Evolutionary conservation across 2,113 vertebrate genomes (phyloP).

Genomic region (Damaliscus lunatus): DNA sequence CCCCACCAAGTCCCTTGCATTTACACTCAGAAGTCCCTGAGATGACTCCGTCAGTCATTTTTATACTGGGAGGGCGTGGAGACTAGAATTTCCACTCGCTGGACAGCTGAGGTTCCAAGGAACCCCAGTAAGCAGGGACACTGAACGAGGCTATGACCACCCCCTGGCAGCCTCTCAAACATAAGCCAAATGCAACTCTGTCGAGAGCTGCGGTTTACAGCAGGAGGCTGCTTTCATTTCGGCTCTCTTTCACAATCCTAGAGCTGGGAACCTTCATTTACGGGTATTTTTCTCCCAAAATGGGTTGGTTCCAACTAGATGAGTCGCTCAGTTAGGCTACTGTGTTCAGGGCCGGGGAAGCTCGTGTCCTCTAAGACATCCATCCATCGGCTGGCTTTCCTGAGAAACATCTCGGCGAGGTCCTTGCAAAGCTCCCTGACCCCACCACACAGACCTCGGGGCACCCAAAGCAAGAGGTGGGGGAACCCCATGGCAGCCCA

Average conservation of each 20-base stretch:
- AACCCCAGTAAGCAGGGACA: background rate
- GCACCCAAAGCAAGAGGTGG: background rate
- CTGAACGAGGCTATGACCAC: background rate
- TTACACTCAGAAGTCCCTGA: background rate
- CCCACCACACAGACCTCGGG: background rate
- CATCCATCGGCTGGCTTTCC: background rate
- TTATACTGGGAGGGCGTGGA: background rate
- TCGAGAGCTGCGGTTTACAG: background rate
- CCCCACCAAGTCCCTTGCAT: background rate
- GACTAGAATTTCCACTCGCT: background rate
- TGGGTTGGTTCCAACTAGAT: constrained; percentile 26
- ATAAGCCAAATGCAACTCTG: background rate
- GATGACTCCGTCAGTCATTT: background rate
- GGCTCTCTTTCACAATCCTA: constrained; percentile 28
- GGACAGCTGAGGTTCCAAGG: background rate
- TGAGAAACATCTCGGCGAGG: background rate
- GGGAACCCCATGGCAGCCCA: background rate
- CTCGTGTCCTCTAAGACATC: background rate
- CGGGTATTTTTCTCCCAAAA: constrained; percentile 50
- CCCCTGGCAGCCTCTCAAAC: background rate
- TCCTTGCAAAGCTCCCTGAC: background rate
- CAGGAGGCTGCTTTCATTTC: constrained; percentile 35
- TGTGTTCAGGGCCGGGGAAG: background rate
- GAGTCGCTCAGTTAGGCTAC: background rate
- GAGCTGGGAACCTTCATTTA: constrained; percentile 48